Percentiles rank a stretch among this genome's conserved stretches.
These are phyloP conservation scores for Aphelinus atriplicis DNA, from an alignment of 1,140 invertebrate genomes.

Conservation along the genomic window DNA sequence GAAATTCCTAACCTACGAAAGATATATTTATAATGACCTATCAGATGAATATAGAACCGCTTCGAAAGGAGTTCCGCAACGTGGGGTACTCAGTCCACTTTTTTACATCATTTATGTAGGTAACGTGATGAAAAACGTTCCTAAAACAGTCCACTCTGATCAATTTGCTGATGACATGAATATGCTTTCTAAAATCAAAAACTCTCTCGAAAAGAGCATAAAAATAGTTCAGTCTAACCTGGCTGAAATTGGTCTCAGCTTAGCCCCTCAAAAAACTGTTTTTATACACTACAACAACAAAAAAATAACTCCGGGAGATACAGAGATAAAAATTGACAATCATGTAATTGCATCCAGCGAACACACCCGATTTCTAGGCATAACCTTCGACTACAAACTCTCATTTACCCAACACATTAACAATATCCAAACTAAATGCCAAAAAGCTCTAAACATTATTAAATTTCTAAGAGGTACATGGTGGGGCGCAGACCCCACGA, in stretches of 20 bases:
- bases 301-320: conserved; percentile 1
- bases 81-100: conserved; percentile 26
- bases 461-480: neutral
- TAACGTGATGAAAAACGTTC: neutral
- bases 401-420: conserved; percentile 19
- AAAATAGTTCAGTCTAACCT: conserved; percentile 20
- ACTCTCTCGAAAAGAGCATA: conserved; percentile 20
- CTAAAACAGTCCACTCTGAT: neutral
- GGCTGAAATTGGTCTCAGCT: neutral
- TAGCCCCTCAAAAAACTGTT: neutral
- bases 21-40: neutral
- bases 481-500: conserved; percentile 31
- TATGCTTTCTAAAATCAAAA: neutral
- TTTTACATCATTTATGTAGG: conserved; percentile 27
- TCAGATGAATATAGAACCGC: neutral
- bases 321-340: conserved; percentile 17
- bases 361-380: conserved; percentile 23
- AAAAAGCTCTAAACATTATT: neutral
- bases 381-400: conserved; percentile 29
- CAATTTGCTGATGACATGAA: conserved; percentile 36
- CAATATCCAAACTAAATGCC: neutral
- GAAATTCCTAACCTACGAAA: conserved; percentile 23
- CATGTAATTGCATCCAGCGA: conserved; percentile 15
- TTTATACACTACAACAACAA: conserved; percentile 28
- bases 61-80: conserved; percentile 18